A percentile compares a stretch with the other conserved stretches of the same genome.
These are phyloP conservation scores for Trematomus loennbergii DNA, from an alignment of 2,113 vertebrate species.

Conservation along the genomic window DNA sequence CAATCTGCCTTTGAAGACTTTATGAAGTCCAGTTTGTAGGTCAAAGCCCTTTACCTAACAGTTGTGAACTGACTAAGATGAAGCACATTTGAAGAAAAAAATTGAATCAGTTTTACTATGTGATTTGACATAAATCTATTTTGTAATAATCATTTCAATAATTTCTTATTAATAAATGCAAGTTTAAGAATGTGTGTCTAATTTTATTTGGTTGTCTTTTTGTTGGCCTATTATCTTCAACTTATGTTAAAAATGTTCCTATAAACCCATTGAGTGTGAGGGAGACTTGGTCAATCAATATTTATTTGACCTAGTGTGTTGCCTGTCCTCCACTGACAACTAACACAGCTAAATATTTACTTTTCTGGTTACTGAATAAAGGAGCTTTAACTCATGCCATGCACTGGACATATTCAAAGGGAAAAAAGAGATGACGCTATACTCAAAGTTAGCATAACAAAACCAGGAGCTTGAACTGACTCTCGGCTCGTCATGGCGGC, in stretches of 20 bases:
- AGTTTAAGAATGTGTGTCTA: no score
- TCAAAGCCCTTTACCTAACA: background rate
- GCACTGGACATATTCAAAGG: background rate
- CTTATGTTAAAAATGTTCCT: background rate
- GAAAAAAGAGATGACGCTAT: background rate
- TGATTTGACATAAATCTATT: background rate
- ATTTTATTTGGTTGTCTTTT: background rate
- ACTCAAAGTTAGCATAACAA: background rate
- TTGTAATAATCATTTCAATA: background rate
- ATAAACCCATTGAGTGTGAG: background rate
- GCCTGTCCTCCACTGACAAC: background rate
- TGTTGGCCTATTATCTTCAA: background rate
- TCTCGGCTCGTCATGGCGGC: conserved; percentile 82
- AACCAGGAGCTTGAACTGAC: background rate
- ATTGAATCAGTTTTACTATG: background rate
- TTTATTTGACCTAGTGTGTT: background rate
- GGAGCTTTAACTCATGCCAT: background rate
- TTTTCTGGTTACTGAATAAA: conserved; percentile 22
- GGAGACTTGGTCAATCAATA: background rate
- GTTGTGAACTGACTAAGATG: background rate
- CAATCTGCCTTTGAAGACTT: background rate
- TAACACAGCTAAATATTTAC: conserved; percentile 34
- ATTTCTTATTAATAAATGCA: background rate
- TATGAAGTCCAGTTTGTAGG: background rate
- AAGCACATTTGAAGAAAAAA: background rate